phyloP scores from a whole-genome alignment of 2,888 invertebrate species.

The Eremobia ochroleuca region DNA sequence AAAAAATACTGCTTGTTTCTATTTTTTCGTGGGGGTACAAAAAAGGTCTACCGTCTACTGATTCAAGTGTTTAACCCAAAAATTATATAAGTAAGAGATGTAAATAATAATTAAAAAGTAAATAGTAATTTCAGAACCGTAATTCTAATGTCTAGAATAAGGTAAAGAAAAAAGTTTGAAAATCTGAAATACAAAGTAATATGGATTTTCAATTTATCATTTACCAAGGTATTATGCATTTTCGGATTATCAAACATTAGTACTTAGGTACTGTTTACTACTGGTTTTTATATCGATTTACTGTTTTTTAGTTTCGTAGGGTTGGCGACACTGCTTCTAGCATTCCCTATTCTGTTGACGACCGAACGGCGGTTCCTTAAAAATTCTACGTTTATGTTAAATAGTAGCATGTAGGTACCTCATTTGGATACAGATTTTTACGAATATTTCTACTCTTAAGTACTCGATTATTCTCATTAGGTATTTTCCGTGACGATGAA shows the following conservation, averaged over 20 bases:
- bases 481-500: background rate
- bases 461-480: background rate
- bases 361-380: background rate
- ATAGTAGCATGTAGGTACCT: background rate
- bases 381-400: no score
- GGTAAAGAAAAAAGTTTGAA: background rate
- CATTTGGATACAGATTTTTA: background rate
- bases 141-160: background rate
- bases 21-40: background rate
- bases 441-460: background rate
- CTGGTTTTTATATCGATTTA: background rate
- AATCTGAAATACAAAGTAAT: no score
- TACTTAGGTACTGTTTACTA: background rate
- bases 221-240: no score
- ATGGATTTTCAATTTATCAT: no score
- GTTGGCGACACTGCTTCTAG: background rate
- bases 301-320: background rate
- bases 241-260: no score
- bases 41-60: background rate
- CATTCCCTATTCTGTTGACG: no score
- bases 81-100: no score
- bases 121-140: no score
- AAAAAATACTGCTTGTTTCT: background rate
- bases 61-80: background rate
- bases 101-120: background rate